Evolutionary conservation across 2,888 invertebrate genomes (phyloP).

Genomic region (Drosophila dives): DNA sequence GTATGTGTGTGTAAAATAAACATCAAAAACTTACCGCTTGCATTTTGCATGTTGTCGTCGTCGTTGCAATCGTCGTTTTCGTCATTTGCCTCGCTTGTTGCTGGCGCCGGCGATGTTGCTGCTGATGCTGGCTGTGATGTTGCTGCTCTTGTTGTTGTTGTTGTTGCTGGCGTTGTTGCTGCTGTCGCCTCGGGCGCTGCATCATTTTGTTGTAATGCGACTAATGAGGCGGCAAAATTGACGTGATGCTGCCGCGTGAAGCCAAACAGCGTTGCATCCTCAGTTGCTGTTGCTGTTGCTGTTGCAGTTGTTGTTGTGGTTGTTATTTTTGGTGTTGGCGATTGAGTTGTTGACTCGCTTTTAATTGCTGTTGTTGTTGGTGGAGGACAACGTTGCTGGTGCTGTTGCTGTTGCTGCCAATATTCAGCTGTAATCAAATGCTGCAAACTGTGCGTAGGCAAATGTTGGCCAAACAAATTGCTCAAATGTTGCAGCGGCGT

Average conservation of each 20-base stretch:
- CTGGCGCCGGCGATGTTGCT: conserved; percentile 67
- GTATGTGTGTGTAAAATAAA: conserved; percentile 22
- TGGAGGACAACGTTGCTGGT: conserved; percentile 52
- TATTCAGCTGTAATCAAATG: conserved; percentile 78
- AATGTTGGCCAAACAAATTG: conserved; percentile 82
- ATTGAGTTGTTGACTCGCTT: conserved; percentile 76
- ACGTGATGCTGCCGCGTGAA: conserved; percentile 71
- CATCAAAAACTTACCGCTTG: conserved; percentile 69
- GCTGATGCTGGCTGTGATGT: conserved; percentile 47
- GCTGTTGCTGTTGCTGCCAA: conserved; percentile 66
- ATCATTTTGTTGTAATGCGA: conserved; percentile 77
- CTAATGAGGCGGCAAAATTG: conserved; percentile 81
- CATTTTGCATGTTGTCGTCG: conserved; percentile 72
- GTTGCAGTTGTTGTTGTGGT: conserved; percentile 23
- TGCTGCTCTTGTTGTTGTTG: conserved; percentile 33
- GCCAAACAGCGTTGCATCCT: conserved; percentile 54
- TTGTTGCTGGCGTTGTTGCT: conserved; percentile 21
- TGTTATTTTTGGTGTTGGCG: conserved; percentile 45
- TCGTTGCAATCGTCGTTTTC: conserved; percentile 39
- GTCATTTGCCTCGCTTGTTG: conserved; percentile 52
- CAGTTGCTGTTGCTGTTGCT: conserved; percentile 21
- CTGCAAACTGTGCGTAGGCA: conserved; percentile 75
- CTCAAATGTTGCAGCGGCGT: conserved; percentile 83
- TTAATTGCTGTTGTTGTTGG: conserved; percentile 60
- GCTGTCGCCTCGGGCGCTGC: conserved; percentile 68